Base-by-base conservation (phyloP, 2,797 vertebrate species). In the Margarornis squamiger region DNA sequence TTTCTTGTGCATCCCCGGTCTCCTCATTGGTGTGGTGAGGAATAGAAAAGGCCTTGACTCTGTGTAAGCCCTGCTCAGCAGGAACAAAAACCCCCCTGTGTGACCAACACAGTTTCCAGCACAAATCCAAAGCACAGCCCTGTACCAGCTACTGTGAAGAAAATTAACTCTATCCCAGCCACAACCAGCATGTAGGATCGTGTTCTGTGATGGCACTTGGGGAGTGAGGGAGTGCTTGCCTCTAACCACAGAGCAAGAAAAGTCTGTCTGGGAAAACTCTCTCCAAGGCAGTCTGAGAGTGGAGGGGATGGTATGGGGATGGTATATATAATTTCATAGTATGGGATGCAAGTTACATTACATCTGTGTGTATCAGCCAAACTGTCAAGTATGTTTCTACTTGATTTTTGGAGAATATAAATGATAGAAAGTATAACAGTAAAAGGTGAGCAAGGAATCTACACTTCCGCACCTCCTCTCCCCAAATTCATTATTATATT, bases 401-500 rank as follows among this genome's bases (percentile, higher is more conserved):
- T 75, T 71, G 11, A 59, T 80, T 70, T 91, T 80, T 86, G n/a
- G n/a, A 83, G n/a, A 86, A 34, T 58, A 68, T 27, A 72, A 61
- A 77, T 39, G 10, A 58, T 45, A 46, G 30, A 70, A 70, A 19
- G 30, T 19, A 15, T 45, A 55, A 62, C 10, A 55, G 11, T 23
- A 70, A 88, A 90, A 58, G 3, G 6, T 71, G 79, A 82, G 41
- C 32, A 87, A 89, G 21, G 59, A 77, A 24, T 29, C 24, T 68
- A 34, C 4, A 13, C 5, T 87, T 49, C 8, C 32, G 20, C 8
- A 16, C 17, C 19, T 58, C 1, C 0, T 6, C 5, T 34, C 8
- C 5, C 5, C 12, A 51, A 34, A 61, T 48, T 39, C 9, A 68
- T 58, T 70, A 55, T 67, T 68, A 5, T 59, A 87, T 80, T 86